Evolutionary conservation across 2,888 invertebrate species (phyloP), one percentile per base, ranked within the genome.

Genomic region (Panopea generosa): DNA sequence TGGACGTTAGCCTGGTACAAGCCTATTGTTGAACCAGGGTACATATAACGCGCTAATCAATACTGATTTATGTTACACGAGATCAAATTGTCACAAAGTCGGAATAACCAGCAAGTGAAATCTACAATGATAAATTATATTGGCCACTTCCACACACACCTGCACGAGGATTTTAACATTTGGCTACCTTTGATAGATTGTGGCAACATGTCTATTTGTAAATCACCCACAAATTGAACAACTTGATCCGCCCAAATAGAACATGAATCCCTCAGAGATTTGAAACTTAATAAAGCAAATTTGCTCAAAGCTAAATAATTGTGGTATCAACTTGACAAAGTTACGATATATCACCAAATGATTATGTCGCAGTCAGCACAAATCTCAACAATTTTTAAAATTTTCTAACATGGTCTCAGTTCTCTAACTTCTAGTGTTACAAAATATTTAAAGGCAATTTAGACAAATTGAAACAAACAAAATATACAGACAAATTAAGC

Each of bases 231-330:
- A 56, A 63, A 70, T 43, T 57, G 3, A 57, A 18, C 22, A 40
- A 38, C 55, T 57, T 74, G 73, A 74, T 74, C 73, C 50, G 11
- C 20, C 55, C 14, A 67, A 74, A 67, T 74, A 67, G 61, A 67
- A 62, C 60, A 20, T 20, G 66, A 74, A 74, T 67, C 62, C 57
- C 43, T 57, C 38, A 7, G 38, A 57, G 57, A 57, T 38, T 14
- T 57, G 57, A 57, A 57, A 57, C 38, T 57, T 52, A 68, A 74
- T 74, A 62, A 68, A 57, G 57, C 52, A 68, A 68, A 68, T 74
- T 68, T 62, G 67, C 50, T 63, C 57, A 74, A 57, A 57, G 59
- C 60, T 69, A 43, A 73, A 67, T 67, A 47, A 67, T 67, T 63
- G 63, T 56, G 43, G 26, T 57, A 71, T 63, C 56, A 63, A 57